Evolutionary conservation across 2,113 vertebrate genomes (phyloP), one percentile per base, ranked within the genome.

Genomic region (Podarcis cretensis): DNA sequence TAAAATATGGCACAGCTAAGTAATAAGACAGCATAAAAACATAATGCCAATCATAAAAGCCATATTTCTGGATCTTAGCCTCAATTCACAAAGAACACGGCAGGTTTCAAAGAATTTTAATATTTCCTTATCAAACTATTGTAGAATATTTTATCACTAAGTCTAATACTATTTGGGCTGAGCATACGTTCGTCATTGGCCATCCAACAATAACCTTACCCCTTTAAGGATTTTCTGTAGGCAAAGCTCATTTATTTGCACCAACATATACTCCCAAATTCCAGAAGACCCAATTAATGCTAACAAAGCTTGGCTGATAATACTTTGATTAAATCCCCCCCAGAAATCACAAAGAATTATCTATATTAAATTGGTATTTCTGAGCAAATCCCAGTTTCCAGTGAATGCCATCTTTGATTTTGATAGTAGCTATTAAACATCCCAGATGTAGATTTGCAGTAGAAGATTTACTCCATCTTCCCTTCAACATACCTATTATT

Each of bases 401-500:
- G 92, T 94, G 96, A 95, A 89, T 92, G 89, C 89, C 86, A 83
- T 94, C 95, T 94, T 95, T 95, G 92, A 92, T 92, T 96, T 96
- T 96, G 94, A 86, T 89, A 95, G 92, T 95, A 87, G 94, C 90
- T 91, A 87, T 95, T 93, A 95, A 96, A 96, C 94, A 96, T 95
- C 91, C 88, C 90, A 84, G 87, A 95, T 91, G 92, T 94, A 94
- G 95, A 96, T 97, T 95, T 96, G 81, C 94, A 95, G 90, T 90
- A 91, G 92, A 96, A 93, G 89, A 81, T 86, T 95, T 93, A 94
- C 10, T 82, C 86, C 92, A 85, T 43, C 84, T 81, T 95, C 91
- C 90, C 91, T 89, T 87, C 94, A 96, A 90, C 91, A 94, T 92
- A 66, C 66, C 54, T 88, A 90, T 92, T 95, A 95, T 92, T 95